A percentile compares a stretch with the other conserved stretches of the same genome.
These are phyloP conservation scores for Artibeus jamaicensis DNA, from an alignment of 2,797 vertebrate genomes.

Conservation along the genomic window DNA sequence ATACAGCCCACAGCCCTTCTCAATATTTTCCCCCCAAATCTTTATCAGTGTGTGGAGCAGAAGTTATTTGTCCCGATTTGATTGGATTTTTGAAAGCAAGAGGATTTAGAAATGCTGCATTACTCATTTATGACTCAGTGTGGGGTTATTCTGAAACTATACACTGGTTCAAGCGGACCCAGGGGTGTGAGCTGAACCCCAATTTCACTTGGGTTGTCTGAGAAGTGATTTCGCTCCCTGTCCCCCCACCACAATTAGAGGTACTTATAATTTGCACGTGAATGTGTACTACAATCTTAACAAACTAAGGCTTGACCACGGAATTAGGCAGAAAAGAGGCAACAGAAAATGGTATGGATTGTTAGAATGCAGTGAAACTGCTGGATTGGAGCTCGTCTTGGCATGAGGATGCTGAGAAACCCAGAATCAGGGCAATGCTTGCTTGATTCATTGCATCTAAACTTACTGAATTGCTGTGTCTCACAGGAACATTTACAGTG, in stretches of 20 bases:
- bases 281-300: not conserved
- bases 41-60: constrained; percentile 24
- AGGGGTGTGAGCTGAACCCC: not conserved
- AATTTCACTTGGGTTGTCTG: not conserved
- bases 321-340: not conserved
- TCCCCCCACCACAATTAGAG: not conserved
- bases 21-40: not conserved
- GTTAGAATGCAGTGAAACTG: not conserved
- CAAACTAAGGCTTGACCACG: not conserved
- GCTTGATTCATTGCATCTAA: not conserved
- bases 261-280: not conserved
- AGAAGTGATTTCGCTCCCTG: not conserved
- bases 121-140: not conserved
- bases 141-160: not conserved
- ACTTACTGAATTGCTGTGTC: not conserved
- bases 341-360: not conserved
- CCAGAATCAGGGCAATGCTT: not conserved
- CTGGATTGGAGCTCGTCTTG: not conserved
- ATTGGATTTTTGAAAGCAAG: constrained; percentile 50
- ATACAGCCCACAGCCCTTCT: not conserved
- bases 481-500: not conserved
- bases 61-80: constrained; percentile 35
- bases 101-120: not conserved
- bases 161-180: not conserved
- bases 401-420: not conserved